These are phyloP conservation scores for human (Homo sapiens) DNA, from an alignment of 2,113 vertebrate genomes.

Conservation along the genomic window DNA sequence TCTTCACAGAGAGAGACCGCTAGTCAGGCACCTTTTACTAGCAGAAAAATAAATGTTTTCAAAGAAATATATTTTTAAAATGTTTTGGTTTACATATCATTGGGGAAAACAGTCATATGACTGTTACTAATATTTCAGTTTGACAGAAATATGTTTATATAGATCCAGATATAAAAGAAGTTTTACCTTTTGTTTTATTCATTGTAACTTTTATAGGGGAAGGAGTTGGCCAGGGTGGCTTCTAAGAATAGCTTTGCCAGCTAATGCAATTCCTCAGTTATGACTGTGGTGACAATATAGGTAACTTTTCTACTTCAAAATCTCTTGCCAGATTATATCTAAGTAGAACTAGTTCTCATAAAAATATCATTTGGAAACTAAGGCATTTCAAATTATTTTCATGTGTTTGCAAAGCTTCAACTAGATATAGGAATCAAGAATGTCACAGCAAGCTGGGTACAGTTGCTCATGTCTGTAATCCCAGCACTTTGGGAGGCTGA, in stretches of 20 bases:
- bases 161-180: background rate
- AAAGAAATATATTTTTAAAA: constrained; percentile 32
- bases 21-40: background rate
- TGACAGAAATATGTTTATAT: constrained; percentile 24
- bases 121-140: constrained; percentile 22
- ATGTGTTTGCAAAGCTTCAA: background rate
- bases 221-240: background rate
- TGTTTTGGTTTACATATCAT: constrained; percentile 33
- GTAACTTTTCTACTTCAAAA: background rate
- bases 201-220: background rate
- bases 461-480: too few relatives aligned
- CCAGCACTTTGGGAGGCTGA: too few relatives aligned
- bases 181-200: background rate
- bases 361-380: background rate
- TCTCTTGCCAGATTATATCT: background rate
- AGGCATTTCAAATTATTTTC: background rate
- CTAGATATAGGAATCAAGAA: background rate
- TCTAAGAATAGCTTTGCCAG: background rate
- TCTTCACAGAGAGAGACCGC: background rate
- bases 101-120: constrained; percentile 41
- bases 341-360: background rate
- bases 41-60: constrained; percentile 10
- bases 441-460: too few relatives aligned
- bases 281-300: background rate
- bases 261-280: background rate